phyloP scores from a whole-genome alignment of 2,113 vertebrate genomes.

The Podarcis muralis region DNA sequence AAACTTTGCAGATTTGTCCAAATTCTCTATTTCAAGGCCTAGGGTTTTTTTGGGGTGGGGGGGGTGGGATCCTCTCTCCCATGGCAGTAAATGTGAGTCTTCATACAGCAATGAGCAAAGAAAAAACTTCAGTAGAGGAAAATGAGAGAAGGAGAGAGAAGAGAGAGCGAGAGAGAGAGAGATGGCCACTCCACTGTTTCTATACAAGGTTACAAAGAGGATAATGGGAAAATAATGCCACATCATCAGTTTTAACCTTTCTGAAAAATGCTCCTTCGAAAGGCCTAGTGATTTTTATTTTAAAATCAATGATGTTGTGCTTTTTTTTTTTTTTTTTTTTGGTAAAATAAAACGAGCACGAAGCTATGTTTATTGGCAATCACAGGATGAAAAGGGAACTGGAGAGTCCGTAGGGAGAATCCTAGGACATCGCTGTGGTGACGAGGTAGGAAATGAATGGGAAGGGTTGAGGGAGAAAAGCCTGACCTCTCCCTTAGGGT shows the following conservation, averaged over 20 bases:
- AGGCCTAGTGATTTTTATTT: conserved; percentile 55
- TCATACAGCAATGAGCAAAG: not conserved
- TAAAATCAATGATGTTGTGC: conserved; percentile 65
- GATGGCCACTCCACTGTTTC: not conserved
- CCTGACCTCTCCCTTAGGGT: not conserved
- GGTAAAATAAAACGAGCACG: conserved; percentile 19
- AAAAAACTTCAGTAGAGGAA: not conserved
- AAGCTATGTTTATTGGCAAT: conserved; percentile 19
- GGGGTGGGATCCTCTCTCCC: not conserved
- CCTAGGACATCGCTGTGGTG: not conserved
- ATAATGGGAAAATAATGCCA: conserved; percentile 36
- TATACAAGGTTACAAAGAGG: conserved; percentile 29
- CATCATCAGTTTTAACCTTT: conserved; percentile 51
- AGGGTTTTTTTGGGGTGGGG: no score
- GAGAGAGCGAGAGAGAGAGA: not conserved
- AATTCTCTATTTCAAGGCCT: not conserved
- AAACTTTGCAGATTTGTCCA: not conserved
- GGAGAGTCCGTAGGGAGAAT: not conserved
- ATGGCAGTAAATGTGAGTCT: not conserved
- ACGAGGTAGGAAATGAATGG: conserved; percentile 3
- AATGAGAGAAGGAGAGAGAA: not conserved
- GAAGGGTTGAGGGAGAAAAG: not conserved
- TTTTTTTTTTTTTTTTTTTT: conserved; percentile 28
- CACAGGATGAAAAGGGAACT: conserved; percentile 3
- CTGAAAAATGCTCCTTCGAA: conserved; percentile 55